Evolutionary conservation across 2,113 vertebrate genomes (phyloP).

Genomic region (Heloderma charlesbogerti): DNA sequence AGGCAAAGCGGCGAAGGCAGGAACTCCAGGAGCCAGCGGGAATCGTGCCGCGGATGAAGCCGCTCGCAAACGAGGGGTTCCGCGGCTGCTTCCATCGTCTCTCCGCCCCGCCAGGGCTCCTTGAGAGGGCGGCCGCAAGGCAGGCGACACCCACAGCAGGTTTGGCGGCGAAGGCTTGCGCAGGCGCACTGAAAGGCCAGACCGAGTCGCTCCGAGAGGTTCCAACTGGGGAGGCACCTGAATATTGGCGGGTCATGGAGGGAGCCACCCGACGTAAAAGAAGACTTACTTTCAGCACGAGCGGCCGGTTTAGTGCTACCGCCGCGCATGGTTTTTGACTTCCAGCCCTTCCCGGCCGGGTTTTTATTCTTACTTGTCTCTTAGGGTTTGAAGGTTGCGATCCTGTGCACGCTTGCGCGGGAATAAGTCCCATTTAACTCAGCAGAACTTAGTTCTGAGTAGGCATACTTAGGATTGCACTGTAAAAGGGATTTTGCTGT

Average conservation of each 20-base stretch:
- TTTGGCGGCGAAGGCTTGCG: constrained; percentile 43
- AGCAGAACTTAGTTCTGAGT: too few relatives aligned
- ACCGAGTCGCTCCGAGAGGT: neutral
- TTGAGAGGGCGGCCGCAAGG: neutral
- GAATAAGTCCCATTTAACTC: too few relatives aligned
- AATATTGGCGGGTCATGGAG: neutral
- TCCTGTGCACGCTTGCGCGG: too few relatives aligned
- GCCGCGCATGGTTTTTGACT: neutral
- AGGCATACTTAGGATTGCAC: too few relatives aligned
- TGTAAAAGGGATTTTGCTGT: neutral
- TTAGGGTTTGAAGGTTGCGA: too few relatives aligned
- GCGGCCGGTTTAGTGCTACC: neutral
- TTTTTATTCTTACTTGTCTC: neutral
- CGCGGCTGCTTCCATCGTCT: neutral
- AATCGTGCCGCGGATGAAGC: constrained; percentile 79
- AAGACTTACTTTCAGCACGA: neutral
- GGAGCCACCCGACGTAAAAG: neutral
- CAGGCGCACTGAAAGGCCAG: constrained; percentile 38
- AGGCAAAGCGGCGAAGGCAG: constrained; percentile 79
- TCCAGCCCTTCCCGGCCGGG: too few relatives aligned
- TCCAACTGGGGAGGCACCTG: too few relatives aligned
- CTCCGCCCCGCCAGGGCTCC: accelerated
- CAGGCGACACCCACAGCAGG: accelerated
- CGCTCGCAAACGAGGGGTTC: constrained; percentile 68
- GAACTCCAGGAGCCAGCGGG: constrained; percentile 73